These are phyloP conservation scores for Orthosia gracilis DNA, from an alignment of 2,888 invertebrate species.

Conservation along the genomic window DNA sequence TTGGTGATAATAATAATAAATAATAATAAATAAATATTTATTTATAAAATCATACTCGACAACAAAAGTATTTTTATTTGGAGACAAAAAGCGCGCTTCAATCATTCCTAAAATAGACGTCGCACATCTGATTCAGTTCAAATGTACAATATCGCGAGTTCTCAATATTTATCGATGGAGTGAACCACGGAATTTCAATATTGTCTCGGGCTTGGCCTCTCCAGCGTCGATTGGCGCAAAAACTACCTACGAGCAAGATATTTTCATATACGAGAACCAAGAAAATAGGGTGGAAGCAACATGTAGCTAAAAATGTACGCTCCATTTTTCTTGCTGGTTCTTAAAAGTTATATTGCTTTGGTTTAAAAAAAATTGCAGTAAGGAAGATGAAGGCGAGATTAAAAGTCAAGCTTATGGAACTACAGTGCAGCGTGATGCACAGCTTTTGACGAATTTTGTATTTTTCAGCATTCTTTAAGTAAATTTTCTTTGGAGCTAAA, in stretches of 20 bases:
- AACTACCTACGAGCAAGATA: slow-evolving; percentile 74
- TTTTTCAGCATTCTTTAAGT: not conserved
- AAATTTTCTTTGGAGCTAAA: not conserved
- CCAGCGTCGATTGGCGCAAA: slow-evolving; percentile 69
- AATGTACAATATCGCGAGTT: slow-evolving; percentile 44
- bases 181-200: slow-evolving; percentile 69
- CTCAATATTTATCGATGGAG: slow-evolving; percentile 60
- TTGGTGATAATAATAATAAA: too few species aligned
- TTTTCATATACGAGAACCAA: slow-evolving; percentile 71
- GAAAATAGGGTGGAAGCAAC: slow-evolving; percentile 63
- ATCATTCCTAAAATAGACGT: slow-evolving; percentile 15
- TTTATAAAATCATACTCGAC: too few species aligned
- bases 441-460: not conserved
- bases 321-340: slow-evolving; percentile 63
- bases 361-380: slow-evolving; percentile 50
- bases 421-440: not conserved
- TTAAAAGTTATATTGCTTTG: slow-evolving; percentile 47
- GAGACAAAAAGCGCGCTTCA: not conserved
- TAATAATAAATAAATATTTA: too few species aligned
- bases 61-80: not conserved
- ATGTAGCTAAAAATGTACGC: slow-evolving; percentile 62
- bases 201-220: slow-evolving; percentile 49
- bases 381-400: slow-evolving; percentile 26
- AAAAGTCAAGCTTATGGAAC: not conserved
- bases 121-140: slow-evolving; percentile 27